A percentile compares a stretch with the other conserved stretches of the same genome.
Conservation (phyloP, 2,797 vertebrate species). For the Malurus splendens region DNA sequence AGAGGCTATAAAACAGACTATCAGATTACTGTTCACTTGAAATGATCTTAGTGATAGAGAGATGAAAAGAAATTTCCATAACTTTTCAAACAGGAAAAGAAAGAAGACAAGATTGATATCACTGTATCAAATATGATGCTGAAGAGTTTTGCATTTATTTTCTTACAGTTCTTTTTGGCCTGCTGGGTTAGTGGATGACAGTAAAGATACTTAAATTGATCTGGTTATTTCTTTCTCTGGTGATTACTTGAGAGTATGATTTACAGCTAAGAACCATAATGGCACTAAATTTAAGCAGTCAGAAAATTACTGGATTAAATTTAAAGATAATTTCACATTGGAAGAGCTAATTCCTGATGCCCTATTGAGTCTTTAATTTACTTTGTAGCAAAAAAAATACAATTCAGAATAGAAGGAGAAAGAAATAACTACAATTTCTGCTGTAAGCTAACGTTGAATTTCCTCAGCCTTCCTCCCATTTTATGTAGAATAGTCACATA, state of each 20-base stretch:
- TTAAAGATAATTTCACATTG: background rate
- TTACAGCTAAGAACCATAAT: background rate
- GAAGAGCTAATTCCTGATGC: background rate
- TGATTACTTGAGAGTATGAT: background rate
- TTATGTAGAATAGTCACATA: background rate
- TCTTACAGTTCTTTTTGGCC: background rate
- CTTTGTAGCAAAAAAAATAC: background rate
- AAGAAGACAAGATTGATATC: background rate
- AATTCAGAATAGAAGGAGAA: background rate
- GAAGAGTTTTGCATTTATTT: background rate
- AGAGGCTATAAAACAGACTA: background rate
- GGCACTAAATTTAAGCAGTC: background rate
- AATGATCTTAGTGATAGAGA: background rate
- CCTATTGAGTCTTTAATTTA: background rate
- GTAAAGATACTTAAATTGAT: background rate
- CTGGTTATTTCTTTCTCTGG: background rate
- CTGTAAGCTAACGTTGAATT: background rate
- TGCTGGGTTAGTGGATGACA: background rate
- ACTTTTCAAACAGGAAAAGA: background rate
- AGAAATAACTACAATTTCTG: background rate
- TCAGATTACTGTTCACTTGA: background rate
- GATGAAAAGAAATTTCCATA: slow-evolving; percentile 21
- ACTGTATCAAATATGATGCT: background rate
- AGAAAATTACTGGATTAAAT: background rate
- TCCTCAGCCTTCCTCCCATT: background rate